Percentiles rank a stretch among this genome's conserved stretches.
phyloP scores from a whole-genome alignment of 2,797 vertebrate genomes.

The Thamnophis elegans region DNA sequence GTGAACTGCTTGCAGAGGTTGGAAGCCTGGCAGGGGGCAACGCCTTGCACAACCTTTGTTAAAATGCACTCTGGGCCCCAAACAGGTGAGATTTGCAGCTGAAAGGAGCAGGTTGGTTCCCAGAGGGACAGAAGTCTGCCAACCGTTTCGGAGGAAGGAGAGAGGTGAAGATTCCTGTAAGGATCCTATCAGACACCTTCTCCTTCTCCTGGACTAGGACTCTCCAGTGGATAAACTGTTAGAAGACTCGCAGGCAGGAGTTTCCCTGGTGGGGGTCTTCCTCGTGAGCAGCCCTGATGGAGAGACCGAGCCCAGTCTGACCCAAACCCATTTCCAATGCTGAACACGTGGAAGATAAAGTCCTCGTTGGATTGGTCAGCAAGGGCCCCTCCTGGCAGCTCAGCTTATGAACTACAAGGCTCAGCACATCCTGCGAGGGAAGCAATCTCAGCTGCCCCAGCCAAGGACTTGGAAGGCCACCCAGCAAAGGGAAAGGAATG shows the following conservation, averaged over 20 bases:
- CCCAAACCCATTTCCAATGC: not conserved
- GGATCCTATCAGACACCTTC: conserved; percentile 43
- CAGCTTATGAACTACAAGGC: not conserved
- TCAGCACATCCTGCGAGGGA: not conserved
- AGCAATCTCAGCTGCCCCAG: not conserved
- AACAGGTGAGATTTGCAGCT: conserved; percentile 72
- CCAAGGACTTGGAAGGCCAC: not conserved
- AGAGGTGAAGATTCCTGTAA: conserved; percentile 69
- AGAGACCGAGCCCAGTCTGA: not conserved
- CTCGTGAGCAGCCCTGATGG: not conserved
- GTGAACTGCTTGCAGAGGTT: conserved; percentile 76
- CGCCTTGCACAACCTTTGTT: conserved; percentile 76
- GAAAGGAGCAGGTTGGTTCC: conserved; percentile 76
- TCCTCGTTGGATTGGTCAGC: not conserved
- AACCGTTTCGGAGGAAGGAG: conserved; percentile 65
- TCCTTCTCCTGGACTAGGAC: conserved; percentile 17
- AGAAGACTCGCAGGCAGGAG: conserved; percentile 39
- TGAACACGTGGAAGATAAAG: not conserved
- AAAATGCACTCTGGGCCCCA: conserved; percentile 75
- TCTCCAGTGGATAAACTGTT: not conserved
- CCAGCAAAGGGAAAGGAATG: not conserved
- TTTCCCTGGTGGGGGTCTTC: not conserved
- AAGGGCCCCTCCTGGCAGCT: not conserved
- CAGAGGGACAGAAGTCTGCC: conserved; percentile 74
- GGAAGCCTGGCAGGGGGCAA: conserved; percentile 67